A percentile compares a stretch with the other conserved stretches of the same genome.
Evolutionary conservation across 2,888 invertebrate genomes (phyloP).

Genomic region (Cinara cedri): DNA sequence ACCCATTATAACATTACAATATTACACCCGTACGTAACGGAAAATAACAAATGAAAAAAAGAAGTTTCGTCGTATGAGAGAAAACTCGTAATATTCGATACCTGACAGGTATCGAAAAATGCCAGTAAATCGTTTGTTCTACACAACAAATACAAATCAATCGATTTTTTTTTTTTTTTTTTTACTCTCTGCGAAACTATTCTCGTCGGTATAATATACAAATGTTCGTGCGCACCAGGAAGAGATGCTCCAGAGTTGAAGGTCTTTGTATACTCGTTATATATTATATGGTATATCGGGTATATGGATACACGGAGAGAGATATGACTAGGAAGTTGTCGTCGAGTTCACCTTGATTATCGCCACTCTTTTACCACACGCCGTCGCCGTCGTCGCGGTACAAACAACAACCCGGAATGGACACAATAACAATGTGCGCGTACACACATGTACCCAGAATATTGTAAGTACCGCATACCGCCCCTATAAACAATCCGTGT

Average conservation of each 20-base stretch:
- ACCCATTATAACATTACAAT: too few relatives aligned
- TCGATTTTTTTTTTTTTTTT: not conserved
- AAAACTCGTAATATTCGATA: too few relatives aligned
- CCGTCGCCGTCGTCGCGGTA: not conserved
- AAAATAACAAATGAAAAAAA: too few relatives aligned
- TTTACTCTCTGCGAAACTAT: not conserved
- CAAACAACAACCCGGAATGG: conserved; percentile 54
- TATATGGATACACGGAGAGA: conserved; percentile 1
- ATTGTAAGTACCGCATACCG: not conserved
- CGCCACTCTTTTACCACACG: conserved; percentile 15
- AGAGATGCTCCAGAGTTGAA: conserved; percentile 54
- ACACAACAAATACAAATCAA: not conserved
- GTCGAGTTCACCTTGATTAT: conserved; percentile 50
- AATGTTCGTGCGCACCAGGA: conserved; percentile 25
- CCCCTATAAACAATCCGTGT: not conserved
- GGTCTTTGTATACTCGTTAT: too few relatives aligned
- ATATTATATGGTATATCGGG: too few relatives aligned
- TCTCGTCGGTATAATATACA: not conserved
- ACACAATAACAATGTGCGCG: conserved; percentile 19
- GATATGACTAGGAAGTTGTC: conserved; percentile 50
- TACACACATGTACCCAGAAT: not conserved
- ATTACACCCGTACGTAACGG: too few relatives aligned
- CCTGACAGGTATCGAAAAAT: too few relatives aligned
- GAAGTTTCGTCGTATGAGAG: too few relatives aligned
- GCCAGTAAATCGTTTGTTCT: too few relatives aligned